Base-by-base conservation (phyloP, 2,113 vertebrate species). In the Prunella fulvescens region DNA sequence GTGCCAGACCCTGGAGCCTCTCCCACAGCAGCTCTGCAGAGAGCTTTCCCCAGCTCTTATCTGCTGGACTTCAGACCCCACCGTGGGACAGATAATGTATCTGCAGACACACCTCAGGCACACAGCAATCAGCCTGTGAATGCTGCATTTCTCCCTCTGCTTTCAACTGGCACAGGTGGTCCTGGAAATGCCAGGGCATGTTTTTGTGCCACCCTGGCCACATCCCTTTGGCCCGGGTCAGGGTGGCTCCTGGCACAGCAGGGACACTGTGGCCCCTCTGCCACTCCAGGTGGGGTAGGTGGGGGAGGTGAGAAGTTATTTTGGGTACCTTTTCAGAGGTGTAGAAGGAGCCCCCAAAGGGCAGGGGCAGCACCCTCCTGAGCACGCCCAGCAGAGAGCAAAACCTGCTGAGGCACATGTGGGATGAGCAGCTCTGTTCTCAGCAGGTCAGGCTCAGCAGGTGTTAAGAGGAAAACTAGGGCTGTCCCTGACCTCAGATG, bases 51-150 rank as follows among this genome's bases (percentile, higher is more conserved):
- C 57, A 62, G 9, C 18, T 65, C 94, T 96, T 97, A 97, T 96
- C 95, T 93, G 28, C 80, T 71, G 96, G 92, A 97, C 96, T 97
- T 97, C 85, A 94, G 93, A 66, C 94, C 51, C 47, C 65, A 22
- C 28, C 2, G 0, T 60, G 79, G 87, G 62, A 54, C 62, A 83
- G 79, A 90, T 76, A 54, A 60, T 50, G 14, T 93, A 84, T 81
- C 85, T 81, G 82, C 93, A 71, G 94, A 56, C 93, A 96, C 95
- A 84, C 96, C 96, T 83, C 25, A 0, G 8, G 67, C 42, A 25
- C 0, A 9, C 93, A 82, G 29, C 23, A 7, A 77, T 65, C 93
- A 67, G 64, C 51, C 45, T 37, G 71, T 22, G 67, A 88, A 51
- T 0, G 12, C 62, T 24, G 12, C 3, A 8, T 40, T 86, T 50